phyloP scores from a whole-genome alignment of 2,888 invertebrate species.

The Geophilus truncorum region DNA sequence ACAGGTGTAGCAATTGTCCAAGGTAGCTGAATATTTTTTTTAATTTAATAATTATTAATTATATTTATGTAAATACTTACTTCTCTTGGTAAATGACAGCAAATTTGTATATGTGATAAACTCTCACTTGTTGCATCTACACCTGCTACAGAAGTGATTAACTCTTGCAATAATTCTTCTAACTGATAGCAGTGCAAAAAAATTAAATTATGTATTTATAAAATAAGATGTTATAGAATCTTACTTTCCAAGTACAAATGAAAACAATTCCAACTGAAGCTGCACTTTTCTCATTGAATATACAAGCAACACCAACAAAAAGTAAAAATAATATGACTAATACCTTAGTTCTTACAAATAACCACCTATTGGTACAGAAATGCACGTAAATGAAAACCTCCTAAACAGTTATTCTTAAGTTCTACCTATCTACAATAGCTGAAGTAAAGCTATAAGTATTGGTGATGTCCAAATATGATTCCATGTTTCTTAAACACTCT shows the following conservation, averaged over 20 bases:
- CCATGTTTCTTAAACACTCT: constrained; percentile 82
- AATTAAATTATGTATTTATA: background rate
- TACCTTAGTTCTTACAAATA: background rate
- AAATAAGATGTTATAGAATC: background rate
- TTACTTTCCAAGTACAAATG: constrained; percentile 14
- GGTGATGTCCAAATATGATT: constrained; percentile 70
- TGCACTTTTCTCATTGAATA: background rate
- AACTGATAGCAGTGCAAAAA: background rate
- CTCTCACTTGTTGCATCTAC: background rate
- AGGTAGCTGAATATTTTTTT: background rate
- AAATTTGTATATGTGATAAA: background rate
- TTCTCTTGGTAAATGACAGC: constrained; percentile 2
- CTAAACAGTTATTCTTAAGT: background rate
- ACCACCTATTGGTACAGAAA: background rate
- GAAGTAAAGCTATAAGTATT: background rate
- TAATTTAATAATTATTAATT: background rate
- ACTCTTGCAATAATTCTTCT: background rate
- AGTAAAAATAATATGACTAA: background rate
- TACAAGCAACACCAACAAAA: background rate
- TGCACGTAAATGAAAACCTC: background rate
- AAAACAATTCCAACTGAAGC: background rate
- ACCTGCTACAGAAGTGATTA: background rate
- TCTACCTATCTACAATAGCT: background rate
- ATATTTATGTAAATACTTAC: background rate
- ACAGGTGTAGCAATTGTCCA: background rate